phyloP scores from a whole-genome alignment of 2,888 invertebrate genomes.

The Orthonevra nobilis region DNA sequence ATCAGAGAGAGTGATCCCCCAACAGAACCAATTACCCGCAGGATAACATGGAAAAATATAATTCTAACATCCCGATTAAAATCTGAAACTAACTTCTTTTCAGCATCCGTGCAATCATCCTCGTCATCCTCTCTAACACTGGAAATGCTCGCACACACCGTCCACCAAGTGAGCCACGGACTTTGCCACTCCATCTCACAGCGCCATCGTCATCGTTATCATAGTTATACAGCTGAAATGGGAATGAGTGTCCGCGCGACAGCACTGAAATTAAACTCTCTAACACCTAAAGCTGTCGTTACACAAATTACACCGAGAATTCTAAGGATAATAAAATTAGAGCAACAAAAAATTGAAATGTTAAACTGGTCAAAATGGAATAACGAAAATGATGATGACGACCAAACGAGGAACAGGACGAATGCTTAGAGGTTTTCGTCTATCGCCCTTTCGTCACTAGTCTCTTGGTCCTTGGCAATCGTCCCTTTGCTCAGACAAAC shows the following conservation, averaged over 20 bases:
- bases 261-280: conserved; percentile 55
- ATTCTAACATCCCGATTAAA: conserved; percentile 39
- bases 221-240: conserved; percentile 31
- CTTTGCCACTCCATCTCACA: conserved; percentile 1
- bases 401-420: conserved; percentile 1
- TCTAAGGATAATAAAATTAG: conserved; percentile 64
- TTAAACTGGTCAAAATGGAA: conserved; percentile 37
- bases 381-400: conserved; percentile 25
- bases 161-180: conserved; percentile 16
- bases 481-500: conserved; percentile 48
- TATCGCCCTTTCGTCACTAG: too few species aligned
- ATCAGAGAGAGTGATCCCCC: too few species aligned
- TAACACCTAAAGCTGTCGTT: conserved; percentile 69
- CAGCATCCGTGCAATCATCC: conserved; percentile 41
- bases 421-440: conserved; percentile 7
- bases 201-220: conserved; percentile 30
- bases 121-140: conserved; percentile 1
- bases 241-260: conserved; percentile 4
- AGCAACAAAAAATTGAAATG: conserved; percentile 45
- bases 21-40: too few species aligned
- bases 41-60: conserved; percentile 33
- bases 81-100: conserved; percentile 39
- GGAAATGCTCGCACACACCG: conserved; percentile 37
- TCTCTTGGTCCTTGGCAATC: conserved; percentile 16
- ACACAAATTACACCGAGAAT: conserved; percentile 61